Conservation (phyloP, 1,140 invertebrate genomes). For the Hylyphantes graminicola region DNA sequence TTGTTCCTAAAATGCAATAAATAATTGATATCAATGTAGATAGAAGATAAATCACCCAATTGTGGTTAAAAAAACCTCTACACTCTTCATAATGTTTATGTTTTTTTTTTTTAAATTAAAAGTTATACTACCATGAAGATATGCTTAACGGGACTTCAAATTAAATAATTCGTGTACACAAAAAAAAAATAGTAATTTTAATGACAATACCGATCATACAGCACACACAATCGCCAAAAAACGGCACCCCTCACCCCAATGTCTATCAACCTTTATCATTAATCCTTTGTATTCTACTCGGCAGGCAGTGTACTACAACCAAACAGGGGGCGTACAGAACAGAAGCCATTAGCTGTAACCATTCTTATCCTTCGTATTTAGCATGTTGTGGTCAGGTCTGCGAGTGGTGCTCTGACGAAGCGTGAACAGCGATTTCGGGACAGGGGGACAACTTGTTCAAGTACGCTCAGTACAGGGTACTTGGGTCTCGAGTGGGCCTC, state of each 20-base stretch:
- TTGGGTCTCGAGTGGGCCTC: conserved; percentile 23
- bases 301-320: conserved; percentile 4
- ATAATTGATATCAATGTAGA: too few species aligned
- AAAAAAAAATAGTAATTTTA: background rate
- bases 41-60: too few species aligned
- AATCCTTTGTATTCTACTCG: conserved; percentile 22
- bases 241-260: background rate
- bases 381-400: conserved; percentile 47
- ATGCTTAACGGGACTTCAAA: too few species aligned
- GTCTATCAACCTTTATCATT: conserved; percentile 36
- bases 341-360: conserved; percentile 54
- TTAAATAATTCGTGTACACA: too few species aligned
- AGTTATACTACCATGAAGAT: too few species aligned
- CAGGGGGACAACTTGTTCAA: conserved; percentile 15
- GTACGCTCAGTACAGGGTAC: conserved; percentile 23
- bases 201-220: background rate
- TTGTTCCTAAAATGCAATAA: too few species aligned
- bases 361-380: conserved; percentile 42
- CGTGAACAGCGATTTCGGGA: conserved; percentile 37
- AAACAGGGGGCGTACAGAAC: conserved; percentile 31
- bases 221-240: conserved; percentile 16
- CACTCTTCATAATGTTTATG: too few species aligned
- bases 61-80: too few species aligned
- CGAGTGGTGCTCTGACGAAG: conserved; percentile 37
- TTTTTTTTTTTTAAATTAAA: too few species aligned